Evolutionary conservation across 2,113 vertebrate genomes (phyloP).

Genomic region (Crotalus tigris): DNA sequence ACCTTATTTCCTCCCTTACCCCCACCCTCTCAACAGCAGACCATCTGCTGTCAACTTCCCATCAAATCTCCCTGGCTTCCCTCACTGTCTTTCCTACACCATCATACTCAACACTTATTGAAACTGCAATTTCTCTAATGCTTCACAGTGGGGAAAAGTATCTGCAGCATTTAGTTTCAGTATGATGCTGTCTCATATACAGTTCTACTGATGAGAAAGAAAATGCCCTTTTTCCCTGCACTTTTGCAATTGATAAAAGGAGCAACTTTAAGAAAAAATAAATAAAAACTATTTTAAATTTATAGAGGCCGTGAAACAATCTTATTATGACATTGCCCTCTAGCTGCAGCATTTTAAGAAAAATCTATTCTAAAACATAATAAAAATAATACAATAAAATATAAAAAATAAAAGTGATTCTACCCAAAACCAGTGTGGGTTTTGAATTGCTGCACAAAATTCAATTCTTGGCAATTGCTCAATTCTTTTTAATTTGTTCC

Average conservation of each 20-base stretch:
- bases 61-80: not conserved
- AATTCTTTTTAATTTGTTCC: not conserved
- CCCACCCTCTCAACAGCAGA: not conserved
- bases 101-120: not conserved
- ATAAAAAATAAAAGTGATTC: not conserved
- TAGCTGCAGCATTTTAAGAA: not conserved
- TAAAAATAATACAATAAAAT: not conserved
- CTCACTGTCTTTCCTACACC: not conserved
- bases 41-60: not conserved
- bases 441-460: not conserved
- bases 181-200: not conserved
- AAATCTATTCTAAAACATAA: not conserved
- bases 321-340: not conserved
- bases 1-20: not conserved
- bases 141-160: not conserved
- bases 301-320: not conserved
- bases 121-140: not conserved
- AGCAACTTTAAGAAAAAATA: not conserved
- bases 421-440: not conserved
- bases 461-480: not conserved
- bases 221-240: not conserved
- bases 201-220: not conserved
- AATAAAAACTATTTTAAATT: not conserved
- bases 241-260: not conserved
- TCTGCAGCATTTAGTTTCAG: not conserved